Conservation (phyloP, 2,797 vertebrate genomes). For the Phyllotis vaccarum region DNA sequence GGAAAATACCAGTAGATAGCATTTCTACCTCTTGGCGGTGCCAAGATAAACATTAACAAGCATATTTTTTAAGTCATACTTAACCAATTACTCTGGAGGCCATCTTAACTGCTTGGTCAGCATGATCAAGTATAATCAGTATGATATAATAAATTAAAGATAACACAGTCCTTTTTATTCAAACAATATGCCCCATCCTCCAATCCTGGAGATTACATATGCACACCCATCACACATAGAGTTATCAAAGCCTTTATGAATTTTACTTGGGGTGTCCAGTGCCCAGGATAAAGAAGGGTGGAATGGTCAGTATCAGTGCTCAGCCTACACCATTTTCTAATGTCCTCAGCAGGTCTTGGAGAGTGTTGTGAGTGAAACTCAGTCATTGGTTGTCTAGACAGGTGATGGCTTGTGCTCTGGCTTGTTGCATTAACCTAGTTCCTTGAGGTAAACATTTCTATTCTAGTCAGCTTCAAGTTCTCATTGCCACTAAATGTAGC, state of each 20-base stretch:
- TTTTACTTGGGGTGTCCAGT: background rate
- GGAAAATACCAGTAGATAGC: background rate
- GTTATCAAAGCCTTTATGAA: background rate
- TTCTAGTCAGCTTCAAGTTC: background rate
- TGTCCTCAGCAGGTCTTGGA: background rate
- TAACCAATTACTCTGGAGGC: constrained; percentile 4
- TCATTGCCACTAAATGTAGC: background rate
- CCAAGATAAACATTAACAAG: background rate
- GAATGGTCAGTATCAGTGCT: background rate
- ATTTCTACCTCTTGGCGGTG: background rate
- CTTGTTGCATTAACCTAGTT: background rate
- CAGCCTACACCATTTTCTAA: background rate
- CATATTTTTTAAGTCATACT: background rate
- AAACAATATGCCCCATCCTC: background rate
- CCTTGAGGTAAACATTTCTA: background rate
- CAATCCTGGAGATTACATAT: background rate
- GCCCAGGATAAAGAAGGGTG: background rate
- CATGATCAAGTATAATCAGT: background rate
- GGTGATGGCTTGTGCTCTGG: background rate
- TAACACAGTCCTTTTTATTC: background rate
- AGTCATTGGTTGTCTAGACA: background rate
- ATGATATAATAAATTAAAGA: constrained; percentile 31
- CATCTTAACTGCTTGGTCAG: background rate
- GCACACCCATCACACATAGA: background rate
- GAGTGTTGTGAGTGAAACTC: background rate